These are phyloP conservation scores for Vespertilio murinus DNA, from an alignment of 2,797 vertebrate genomes.

Conservation along the genomic window DNA sequence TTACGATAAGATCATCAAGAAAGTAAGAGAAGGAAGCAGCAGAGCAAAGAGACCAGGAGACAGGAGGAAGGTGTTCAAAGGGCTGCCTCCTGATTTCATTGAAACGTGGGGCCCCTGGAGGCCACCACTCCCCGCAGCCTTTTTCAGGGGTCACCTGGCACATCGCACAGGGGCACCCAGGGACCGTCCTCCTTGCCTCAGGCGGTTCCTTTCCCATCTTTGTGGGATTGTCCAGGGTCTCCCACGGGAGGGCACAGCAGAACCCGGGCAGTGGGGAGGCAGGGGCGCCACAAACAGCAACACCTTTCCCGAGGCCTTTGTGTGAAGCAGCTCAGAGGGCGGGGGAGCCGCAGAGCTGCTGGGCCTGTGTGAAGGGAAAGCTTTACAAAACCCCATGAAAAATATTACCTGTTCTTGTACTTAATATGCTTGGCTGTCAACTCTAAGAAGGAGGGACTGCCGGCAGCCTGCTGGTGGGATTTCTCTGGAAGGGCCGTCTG, in stretches of 20 bases:
- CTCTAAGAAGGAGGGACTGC: constrained; percentile 22
- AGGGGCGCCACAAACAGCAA: fast-evolving
- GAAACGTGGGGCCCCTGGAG: fast-evolving
- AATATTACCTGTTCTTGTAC: neutral
- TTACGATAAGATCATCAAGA: neutral
- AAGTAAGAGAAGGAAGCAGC: neutral
- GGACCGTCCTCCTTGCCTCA: fast-evolving
- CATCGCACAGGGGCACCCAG: no score
- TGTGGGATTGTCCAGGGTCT: neutral
- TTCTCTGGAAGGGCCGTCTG: neutral
- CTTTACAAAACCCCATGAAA: neutral
- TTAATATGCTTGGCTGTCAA: constrained; percentile 49
- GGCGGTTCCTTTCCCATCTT: neutral
- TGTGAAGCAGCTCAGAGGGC: neutral
- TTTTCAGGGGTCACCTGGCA: neutral
- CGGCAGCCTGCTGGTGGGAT: neutral
- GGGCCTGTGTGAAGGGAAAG: neutral
- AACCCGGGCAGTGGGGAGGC: neutral
- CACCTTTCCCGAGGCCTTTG: neutral
- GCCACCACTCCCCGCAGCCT: fast-evolving
- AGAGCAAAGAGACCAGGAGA: neutral
- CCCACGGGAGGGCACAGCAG: neutral
- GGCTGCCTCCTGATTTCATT: fast-evolving
- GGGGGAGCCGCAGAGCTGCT: neutral
- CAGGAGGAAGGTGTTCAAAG: neutral